phyloP scores from a whole-genome alignment of 2,113 vertebrate genomes.

The Notothenia coriiceps region DNA sequence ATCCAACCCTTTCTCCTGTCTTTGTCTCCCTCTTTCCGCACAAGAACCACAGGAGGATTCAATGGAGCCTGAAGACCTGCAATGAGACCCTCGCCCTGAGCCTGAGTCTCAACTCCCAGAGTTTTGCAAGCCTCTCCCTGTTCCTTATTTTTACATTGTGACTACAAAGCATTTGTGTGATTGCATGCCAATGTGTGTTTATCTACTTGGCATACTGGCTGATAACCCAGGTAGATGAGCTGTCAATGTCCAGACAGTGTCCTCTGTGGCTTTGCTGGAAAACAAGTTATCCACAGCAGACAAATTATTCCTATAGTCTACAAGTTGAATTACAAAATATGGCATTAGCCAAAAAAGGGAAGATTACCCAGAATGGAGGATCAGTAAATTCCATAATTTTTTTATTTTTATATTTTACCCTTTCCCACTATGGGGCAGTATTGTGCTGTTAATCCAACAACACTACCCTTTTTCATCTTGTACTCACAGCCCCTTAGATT shows the following conservation, averaged over 20 bases:
- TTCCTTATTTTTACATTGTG: no score
- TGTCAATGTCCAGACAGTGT: not conserved
- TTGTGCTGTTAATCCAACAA: not conserved
- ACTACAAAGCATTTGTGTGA: no score
- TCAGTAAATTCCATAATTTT: not conserved
- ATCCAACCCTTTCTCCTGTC: no score
- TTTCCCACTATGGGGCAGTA: not conserved
- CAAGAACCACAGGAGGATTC: no score
- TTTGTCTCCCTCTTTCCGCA: no score
- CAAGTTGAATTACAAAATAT: not conserved
- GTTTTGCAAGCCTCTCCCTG: no score
- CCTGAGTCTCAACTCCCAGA: no score
- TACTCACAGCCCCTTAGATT: not conserved
- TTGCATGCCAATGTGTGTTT: not conserved
- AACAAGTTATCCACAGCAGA: not conserved
- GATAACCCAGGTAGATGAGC: not conserved
- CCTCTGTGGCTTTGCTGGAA: not conserved
- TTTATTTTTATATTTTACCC: no score
- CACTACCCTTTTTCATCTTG: not conserved
- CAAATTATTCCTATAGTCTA: not conserved
- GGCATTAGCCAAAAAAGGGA: not conserved
- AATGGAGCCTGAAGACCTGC: no score
- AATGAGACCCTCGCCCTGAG: no score
- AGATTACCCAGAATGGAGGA: constrained; percentile 10
- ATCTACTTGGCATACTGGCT: constrained; percentile 13